Evolutionary conservation across 2,113 vertebrate genomes (phyloP).

Genomic region (Tretioscincus oriximinensis): DNA sequence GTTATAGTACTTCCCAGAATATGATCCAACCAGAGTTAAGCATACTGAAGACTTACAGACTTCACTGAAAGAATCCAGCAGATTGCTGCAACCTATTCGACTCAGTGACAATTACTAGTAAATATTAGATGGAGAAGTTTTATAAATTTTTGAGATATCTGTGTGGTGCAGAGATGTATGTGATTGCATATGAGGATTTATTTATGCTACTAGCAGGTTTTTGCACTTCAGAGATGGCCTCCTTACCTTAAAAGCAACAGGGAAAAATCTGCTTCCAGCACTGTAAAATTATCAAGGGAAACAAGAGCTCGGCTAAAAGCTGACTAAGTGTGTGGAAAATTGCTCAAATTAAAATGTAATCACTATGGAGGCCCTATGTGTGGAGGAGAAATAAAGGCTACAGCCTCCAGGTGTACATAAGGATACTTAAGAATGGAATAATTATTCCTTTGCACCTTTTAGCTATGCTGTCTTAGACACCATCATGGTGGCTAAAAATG

Average conservation of each 20-base stretch:
- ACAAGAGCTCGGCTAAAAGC: neutral
- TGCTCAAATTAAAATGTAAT: slow-evolving; percentile 20
- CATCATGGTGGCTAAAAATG: neutral
- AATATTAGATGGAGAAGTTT: neutral
- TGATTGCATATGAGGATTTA: neutral
- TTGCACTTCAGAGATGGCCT: neutral
- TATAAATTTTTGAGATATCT: neutral
- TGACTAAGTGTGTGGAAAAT: slow-evolving; percentile 23
- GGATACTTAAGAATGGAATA: slow-evolving; percentile 5
- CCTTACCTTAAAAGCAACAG: no score
- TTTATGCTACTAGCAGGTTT: no score
- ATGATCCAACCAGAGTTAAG: neutral
- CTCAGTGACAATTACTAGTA: neutral
- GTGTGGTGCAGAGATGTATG: neutral
- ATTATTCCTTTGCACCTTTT: slow-evolving; percentile 9
- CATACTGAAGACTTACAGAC: neutral
- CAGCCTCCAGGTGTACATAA: neutral
- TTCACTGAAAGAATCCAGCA: neutral
- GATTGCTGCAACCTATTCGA: neutral
- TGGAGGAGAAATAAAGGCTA: neutral
- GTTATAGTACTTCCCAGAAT: neutral
- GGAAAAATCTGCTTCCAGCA: neutral
- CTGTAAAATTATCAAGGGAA: neutral
- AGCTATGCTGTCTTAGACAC: slow-evolving; percentile 7
- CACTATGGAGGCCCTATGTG: neutral